Evolutionary conservation across 2,113 vertebrate species (phyloP), one percentile per base, ranked within the genome.

Genomic region (Probosciger aterrimus): DNA sequence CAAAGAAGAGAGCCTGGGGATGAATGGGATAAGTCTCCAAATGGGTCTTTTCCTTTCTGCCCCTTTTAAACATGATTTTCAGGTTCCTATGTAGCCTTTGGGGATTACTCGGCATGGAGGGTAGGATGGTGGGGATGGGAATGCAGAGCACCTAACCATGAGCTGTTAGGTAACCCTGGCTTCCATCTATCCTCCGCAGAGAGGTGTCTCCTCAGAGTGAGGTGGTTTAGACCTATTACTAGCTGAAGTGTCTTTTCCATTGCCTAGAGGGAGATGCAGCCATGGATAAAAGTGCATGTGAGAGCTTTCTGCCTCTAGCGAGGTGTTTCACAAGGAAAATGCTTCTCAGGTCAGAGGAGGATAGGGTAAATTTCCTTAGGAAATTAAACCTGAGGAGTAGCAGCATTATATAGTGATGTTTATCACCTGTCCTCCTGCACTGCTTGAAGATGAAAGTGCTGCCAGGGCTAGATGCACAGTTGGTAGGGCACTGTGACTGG

Each of bases 241-340:
- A 82, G 57, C 53, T 67, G 33, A 92, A 73, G 12, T 24, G 37
- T 63, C 74, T 31, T 76, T 46, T 69, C 31, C 10, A 2, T 74
- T 80, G 41, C 28, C 35, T 23, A 27, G 33, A 84, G 55, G 28
- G 33, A 79, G 25, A 23, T 37, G 50, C 68, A 90, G 53, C 41
- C 19, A 30, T n/a, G 70, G 24, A 28, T 23, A 70, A 63, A n/a
- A 11, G 30, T 41, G 27, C 18, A 13, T 0, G 0, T 22, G 41
- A 75, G 57, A 87, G 33, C 50, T 84, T 94, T 91, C 64, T 90
- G 69, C 55, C n/a, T 43, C 5, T 23, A 59, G 24, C 0, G 0
- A 71, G 18, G 17, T 30, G 28, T 79, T 94, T 71, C 55, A 68
- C 15, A 68, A 71, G 47, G 31, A 37, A 93, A 43, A 12, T 70